Evolutionary conservation across 2,113 vertebrate genomes (phyloP).

Genomic region (Anser brachyrhynchus): DNA sequence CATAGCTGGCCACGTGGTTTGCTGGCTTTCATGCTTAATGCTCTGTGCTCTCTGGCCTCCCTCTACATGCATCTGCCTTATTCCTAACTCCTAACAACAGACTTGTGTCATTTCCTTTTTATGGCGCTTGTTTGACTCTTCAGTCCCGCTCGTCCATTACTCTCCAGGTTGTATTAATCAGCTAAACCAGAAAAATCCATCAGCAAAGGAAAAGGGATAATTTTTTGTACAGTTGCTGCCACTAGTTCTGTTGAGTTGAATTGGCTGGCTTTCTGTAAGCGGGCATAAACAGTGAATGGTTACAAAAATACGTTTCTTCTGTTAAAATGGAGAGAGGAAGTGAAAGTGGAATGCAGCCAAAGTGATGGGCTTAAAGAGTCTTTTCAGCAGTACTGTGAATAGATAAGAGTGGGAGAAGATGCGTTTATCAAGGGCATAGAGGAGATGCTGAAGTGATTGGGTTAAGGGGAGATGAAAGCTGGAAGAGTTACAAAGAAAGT

Average conservation of each 20-base stretch:
- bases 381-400: constrained; percentile 22
- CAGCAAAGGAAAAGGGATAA: neutral
- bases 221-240: neutral
- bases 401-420: constrained; percentile 30
- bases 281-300: constrained; percentile 17
- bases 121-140: neutral
- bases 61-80: neutral
- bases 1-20: neutral
- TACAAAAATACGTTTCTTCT: constrained; percentile 45
- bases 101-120: neutral
- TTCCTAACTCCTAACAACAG: neutral
- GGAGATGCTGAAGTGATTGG: neutral
- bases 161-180: neutral
- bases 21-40: neutral
- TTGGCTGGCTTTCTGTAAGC: neutral
- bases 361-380: neutral
- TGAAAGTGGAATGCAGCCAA: constrained; percentile 31
- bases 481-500: neutral
- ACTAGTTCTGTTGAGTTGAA: neutral
- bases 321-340: constrained; percentile 6
- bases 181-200: neutral
- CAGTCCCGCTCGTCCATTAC: accelerated
- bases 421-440: neutral
- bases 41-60: accelerated
- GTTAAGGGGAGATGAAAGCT: constrained; percentile 18